Evolutionary conservation across 2,113 vertebrate genomes (phyloP), one percentile per base, ranked within the genome.

Genomic region (Thalassoma bifasciatum): DNA sequence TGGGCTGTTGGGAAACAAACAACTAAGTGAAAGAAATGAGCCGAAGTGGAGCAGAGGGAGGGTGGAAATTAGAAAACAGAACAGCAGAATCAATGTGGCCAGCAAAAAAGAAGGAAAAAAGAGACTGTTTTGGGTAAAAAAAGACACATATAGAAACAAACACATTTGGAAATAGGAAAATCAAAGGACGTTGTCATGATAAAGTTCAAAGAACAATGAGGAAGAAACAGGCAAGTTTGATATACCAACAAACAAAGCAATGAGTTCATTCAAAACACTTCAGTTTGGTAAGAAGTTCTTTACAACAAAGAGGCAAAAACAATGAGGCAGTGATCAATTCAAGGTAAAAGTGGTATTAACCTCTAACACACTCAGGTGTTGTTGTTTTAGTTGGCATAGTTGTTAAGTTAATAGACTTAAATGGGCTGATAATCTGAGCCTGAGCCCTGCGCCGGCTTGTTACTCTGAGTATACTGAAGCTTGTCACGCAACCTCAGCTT

Each of bases 321-420:
- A 34, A 13, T 37, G 9, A 68, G 5, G 22, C 23, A 17, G 26
- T 34, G 6, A 10, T 22, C 21, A 57, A 22, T 30, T 38, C n/a
- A 12, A 21, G 24, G 58, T 46, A 58, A 70, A 79, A 71, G 47
- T 66, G 34, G 42, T 46, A n/a, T 65, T 56, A 53, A 38, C 49
- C 54, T 62, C 30, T 17, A 34, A 58, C 57, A 36, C 16, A 9
- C n/a, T 14, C 0, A 17, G 24, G 44, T 77, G 77, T 38, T 83
- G 66, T 46, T 75, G 61, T 56, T 82, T 51, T 59, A 46, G 30
- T 26, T 69, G 72, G 69, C 63, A 22, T 34, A 13, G 26, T 60
- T 75, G 72, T 62, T 30, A 81, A 84, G 69, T 72, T 86, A 87
- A 86, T 77, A 72, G 78, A 75, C 75, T 89, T 84, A 80, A 34